Conservation (phyloP, 2,113 vertebrate genomes). For the Kryptolebias marmoratus region DNA sequence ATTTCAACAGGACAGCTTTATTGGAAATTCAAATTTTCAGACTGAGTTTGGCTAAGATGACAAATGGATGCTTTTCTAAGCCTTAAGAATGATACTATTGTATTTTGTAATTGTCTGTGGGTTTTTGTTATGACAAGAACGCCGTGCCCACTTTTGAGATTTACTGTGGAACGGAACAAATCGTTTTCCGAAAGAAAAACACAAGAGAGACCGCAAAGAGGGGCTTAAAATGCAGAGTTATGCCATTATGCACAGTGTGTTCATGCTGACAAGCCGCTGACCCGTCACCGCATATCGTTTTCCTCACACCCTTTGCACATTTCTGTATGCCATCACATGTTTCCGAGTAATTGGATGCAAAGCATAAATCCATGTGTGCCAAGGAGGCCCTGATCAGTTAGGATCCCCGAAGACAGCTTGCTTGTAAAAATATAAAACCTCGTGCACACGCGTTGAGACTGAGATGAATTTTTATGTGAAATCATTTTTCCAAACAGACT, state of each 20-base stretch:
- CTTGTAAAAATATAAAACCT: too few species aligned
- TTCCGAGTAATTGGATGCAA: conserved; percentile 21
- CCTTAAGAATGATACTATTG: too few species aligned
- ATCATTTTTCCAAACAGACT: not conserved
- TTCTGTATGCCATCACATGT: conserved; percentile 16
- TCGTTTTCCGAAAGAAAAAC: too few species aligned
- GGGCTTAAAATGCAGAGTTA: conserved; percentile 11
- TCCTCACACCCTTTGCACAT: conserved; percentile 3
- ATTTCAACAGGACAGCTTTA: too few species aligned
- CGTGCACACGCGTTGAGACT: not conserved
- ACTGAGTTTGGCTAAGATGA: too few species aligned
- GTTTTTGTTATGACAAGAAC: too few species aligned
- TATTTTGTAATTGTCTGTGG: too few species aligned
- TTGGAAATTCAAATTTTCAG: too few species aligned
- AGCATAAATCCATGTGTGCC: conserved; percentile 3
- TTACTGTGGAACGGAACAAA: too few species aligned
- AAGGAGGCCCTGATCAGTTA: not conserved
- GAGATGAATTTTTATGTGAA: not conserved
- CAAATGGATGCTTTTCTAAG: too few species aligned
- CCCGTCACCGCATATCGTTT: conserved; percentile 15
- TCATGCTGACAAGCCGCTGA: conserved; percentile 28
- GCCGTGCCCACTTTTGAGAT: too few species aligned
- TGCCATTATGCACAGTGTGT: conserved; percentile 21
- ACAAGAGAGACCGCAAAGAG: not conserved
- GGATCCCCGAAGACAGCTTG: not conserved